phyloP scores from a whole-genome alignment of 2,888 invertebrate genomes.

The Diaprepes abbreviatus region DNA sequence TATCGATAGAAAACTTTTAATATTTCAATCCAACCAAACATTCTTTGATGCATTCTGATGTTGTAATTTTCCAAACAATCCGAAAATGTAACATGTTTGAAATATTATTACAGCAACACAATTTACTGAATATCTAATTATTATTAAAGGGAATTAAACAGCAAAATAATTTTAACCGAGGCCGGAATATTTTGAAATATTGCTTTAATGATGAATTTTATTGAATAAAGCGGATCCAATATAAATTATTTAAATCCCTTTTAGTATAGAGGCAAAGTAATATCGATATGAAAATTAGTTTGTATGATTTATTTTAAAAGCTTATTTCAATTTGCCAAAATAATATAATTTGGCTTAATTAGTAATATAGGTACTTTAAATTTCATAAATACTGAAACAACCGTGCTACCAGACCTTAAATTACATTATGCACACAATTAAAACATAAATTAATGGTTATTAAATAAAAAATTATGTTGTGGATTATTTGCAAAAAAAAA shows the following conservation, averaged over 20 bases:
- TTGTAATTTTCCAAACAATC: constrained; percentile 27
- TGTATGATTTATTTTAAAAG: constrained; percentile 33
- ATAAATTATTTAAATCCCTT: constrained; percentile 41
- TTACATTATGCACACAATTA: too few relatives aligned
- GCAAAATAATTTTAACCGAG: constrained; percentile 31
- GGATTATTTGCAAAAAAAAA: too few relatives aligned
- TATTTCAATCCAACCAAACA: background rate
- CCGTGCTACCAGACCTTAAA: too few relatives aligned
- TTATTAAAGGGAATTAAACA: constrained; percentile 34
- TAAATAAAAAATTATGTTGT: too few relatives aligned
- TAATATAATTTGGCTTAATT: background rate
- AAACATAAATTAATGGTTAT: too few relatives aligned
- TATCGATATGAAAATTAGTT: constrained; percentile 28
- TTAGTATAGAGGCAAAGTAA: constrained; percentile 18
- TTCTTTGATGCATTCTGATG: background rate
- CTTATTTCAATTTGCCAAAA: constrained; percentile 17
- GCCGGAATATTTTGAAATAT: constrained; percentile 37
- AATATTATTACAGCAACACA: constrained; percentile 35
- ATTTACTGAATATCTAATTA: constrained; percentile 40
- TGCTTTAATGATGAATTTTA: constrained; percentile 31
- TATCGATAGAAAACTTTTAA: background rate
- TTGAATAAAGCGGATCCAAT: constrained; percentile 32
- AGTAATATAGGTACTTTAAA: too few relatives aligned
- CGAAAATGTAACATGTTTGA: constrained; percentile 28
- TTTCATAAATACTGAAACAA: too few relatives aligned